Evolutionary conservation across 2,797 vertebrate genomes (phyloP).

Genomic region (Gymnoscopelus braueri): DNA sequence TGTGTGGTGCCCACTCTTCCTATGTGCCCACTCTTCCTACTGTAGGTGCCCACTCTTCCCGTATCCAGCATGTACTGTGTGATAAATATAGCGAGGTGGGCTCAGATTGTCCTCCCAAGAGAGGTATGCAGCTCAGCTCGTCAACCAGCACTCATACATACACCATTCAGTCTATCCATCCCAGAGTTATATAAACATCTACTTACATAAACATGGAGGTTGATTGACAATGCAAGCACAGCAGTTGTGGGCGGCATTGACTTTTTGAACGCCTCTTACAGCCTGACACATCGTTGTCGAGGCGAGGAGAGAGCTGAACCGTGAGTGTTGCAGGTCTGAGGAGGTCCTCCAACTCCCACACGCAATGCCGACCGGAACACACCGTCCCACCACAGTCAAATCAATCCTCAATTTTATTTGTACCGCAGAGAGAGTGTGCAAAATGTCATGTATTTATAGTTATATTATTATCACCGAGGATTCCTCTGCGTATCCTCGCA

Average conservation of each 20-base stretch:
- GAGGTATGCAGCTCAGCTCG: constrained; percentile 28
- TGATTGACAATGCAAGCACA: constrained; percentile 53
- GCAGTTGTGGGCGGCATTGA: constrained; percentile 73
- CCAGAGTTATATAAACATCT: constrained; percentile 70
- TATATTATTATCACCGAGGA: too few relatives aligned
- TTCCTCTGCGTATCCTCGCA: too few relatives aligned
- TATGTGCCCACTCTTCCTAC: too few relatives aligned
- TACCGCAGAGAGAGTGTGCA: too few relatives aligned
- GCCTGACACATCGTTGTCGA: constrained; percentile 75
- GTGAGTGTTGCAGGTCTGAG: constrained; percentile 65
- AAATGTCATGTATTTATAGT: too few relatives aligned
- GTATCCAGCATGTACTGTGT: constrained; percentile 20
- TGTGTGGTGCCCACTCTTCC: too few relatives aligned
- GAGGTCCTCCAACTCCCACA: constrained; percentile 73
- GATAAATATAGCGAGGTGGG: constrained; percentile 63
- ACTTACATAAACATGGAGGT: constrained; percentile 73
- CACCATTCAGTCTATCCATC: constrained; percentile 51
- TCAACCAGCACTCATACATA: constrained; percentile 34
- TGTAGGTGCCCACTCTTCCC: too few relatives aligned
- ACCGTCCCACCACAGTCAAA: too few relatives aligned
- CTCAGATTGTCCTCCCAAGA: constrained; percentile 8
- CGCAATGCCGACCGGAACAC: not conserved
- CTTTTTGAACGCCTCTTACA: constrained; percentile 72
- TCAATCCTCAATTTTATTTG: constrained; percentile 2
- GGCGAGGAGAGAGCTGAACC: constrained; percentile 78